Evolutionary conservation across 1,140 invertebrate species (phyloP), one percentile per base, ranked within the genome.

Genomic region (Temnothorax curvispinosus): DNA sequence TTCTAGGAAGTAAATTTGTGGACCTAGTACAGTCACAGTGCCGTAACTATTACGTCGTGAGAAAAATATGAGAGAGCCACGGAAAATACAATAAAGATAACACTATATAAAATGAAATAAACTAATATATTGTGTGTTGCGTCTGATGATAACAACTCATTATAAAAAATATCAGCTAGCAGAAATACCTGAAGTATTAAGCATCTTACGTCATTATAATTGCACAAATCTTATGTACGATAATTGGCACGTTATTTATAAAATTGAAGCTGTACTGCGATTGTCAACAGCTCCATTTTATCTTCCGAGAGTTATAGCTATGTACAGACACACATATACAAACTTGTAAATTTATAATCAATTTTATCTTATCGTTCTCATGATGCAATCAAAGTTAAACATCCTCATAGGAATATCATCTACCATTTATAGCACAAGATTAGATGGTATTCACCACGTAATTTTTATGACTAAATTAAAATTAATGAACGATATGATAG

Each of bases 361-460:
- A 58, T 82, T 58, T 60, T 82, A 82, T 82, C 80, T 82, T 82
- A 82, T 82, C 67, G 18, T 44, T 9, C 52, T 32, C 78, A 13
- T 81, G 50, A 81, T 56, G 65, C 65, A 82, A 71, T 15, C 21
- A 27, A 72, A 72, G 47, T 82, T 72, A 82, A 82, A 72, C 65
- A 71, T 81, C 38, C 44, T 67, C 50, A 47, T 67, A 80, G 47
- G 7, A 80, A 65, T 50, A 74, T 72, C 21, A 60, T 74, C 18
- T 18, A 11, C 7, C 18, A 80, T 27, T 80, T 69, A 80, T 58
- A 54, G n/a, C 67, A 7, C 11, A 18, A 58, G 50, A 72, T 74
- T 58, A 72, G 1, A 58, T 35, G 6, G 3, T 72, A 38, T 56
- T 54, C 7, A 38, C 21, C 2, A n/a, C 41, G 18, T 81, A 35